Conservation (phyloP, 2,113 vertebrate species). For the Sterrhoptilus dennistouni region DNA sequence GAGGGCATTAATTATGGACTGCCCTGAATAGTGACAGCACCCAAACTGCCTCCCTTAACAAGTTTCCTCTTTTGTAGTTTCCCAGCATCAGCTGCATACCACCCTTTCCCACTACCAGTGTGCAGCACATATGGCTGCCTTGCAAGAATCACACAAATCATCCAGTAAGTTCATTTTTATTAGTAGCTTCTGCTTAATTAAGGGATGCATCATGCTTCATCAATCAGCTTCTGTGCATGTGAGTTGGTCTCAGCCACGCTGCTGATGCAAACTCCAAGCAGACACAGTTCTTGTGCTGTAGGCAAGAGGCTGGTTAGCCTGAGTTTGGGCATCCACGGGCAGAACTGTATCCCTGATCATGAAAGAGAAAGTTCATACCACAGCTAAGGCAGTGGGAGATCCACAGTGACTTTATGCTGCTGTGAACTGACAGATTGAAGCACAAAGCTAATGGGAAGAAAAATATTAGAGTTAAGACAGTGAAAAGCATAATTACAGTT, state of each 20-base stretch:
- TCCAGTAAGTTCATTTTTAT: slow-evolving; percentile 68
- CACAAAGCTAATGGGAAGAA: background rate
- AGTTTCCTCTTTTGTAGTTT: background rate
- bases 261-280: slow-evolving; percentile 1
- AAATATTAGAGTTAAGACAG: background rate
- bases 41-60: slow-evolving; percentile 3
- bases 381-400: background rate
- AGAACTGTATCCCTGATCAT: background rate
- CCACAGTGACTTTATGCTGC: background rate
- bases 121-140: slow-evolving; percentile 51
- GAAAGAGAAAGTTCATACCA: background rate
- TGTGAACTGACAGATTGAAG: background rate
- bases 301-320: background rate
- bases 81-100: background rate
- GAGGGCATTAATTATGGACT: slow-evolving; percentile 28
- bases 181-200: slow-evolving; percentile 75
- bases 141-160: slow-evolving; percentile 67
- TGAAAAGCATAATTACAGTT: background rate
- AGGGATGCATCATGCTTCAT: slow-evolving; percentile 61
- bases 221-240: slow-evolving; percentile 59
- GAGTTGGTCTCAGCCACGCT: background rate
- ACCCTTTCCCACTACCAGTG: slow-evolving; percentile 18
- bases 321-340: background rate
- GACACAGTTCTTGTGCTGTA: background rate
- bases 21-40: background rate